Conservation (phyloP, 2,113 vertebrate species). For the Patagioenas fasciata region DNA sequence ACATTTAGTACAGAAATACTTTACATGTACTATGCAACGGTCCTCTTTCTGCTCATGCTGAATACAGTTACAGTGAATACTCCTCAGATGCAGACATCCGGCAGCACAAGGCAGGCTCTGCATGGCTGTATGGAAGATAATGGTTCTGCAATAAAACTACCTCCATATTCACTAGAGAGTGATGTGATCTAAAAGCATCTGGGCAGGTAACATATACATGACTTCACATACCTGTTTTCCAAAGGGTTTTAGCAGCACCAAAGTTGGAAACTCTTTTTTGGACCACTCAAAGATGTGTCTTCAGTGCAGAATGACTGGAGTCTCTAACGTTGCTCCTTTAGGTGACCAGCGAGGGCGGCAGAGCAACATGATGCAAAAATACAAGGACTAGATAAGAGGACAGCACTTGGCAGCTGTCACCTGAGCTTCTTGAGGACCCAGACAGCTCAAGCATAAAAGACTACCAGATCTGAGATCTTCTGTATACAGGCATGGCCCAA, state of each 20-base stretch:
- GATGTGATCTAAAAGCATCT: not conserved
- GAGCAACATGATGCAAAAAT: not conserved
- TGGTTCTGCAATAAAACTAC: not conserved
- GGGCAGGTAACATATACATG: not conserved
- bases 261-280: not conserved
- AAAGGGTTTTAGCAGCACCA: not conserved
- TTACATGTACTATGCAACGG: not conserved
- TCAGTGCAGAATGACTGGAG: not conserved
- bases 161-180: not conserved
- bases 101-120: not conserved
- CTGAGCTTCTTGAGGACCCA: not conserved
- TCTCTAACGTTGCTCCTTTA: not conserved
- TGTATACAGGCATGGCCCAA: not conserved
- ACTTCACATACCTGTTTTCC: not conserved
- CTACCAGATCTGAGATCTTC: not conserved
- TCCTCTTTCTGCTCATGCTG: not conserved
- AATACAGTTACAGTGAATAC: not conserved
- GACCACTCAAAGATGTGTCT: not conserved
- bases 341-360: not conserved
- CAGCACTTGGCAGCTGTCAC: not conserved
- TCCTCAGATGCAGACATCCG: not conserved
- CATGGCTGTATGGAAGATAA: not conserved
- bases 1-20: not conserved
- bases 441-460: not conserved
- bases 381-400: fast-evolving